Conservation (phyloP, 2,888 invertebrate species). For the Ophonus ardosiacus region DNA sequence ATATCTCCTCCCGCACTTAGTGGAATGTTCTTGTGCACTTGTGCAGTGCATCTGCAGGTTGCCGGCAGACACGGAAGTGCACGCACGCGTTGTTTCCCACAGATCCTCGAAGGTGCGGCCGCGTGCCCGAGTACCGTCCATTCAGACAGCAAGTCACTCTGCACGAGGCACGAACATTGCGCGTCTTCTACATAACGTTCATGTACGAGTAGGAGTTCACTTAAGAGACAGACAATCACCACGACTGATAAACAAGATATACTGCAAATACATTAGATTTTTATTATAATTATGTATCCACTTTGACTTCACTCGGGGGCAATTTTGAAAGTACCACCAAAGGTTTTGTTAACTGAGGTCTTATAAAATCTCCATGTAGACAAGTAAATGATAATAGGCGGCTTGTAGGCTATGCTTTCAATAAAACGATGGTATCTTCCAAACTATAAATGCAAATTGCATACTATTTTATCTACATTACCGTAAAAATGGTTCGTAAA, state of each 20-base stretch:
- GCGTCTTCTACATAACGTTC: neutral
- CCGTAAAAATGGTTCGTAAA: too few relatives aligned
- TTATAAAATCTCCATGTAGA: too few relatives aligned
- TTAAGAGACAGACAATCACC: too few relatives aligned
- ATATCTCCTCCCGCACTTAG: neutral
- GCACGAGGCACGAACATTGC: neutral
- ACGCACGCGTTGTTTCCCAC: slow-evolving; percentile 45
- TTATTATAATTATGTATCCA: too few relatives aligned
- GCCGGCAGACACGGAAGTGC: slow-evolving; percentile 24
- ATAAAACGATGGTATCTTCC: too few relatives aligned
- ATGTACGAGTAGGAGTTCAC: neutral
- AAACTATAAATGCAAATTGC: too few relatives aligned
- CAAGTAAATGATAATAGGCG: too few relatives aligned
- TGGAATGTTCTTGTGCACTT: neutral
- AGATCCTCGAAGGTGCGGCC: slow-evolving; percentile 43
- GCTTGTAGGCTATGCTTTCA: too few relatives aligned
- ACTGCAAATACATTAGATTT: neutral
- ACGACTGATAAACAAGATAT: neutral
- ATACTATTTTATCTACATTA: too few relatives aligned
- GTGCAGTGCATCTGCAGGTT: neutral
- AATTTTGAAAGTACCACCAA: too few relatives aligned
- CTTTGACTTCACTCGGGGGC: too few relatives aligned
- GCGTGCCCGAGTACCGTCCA: slow-evolving; percentile 12
- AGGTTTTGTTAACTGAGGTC: too few relatives aligned
- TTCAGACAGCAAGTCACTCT: neutral